Evolutionary conservation across 2,888 invertebrate species (phyloP).

Genomic region (Erynnis tages): DNA sequence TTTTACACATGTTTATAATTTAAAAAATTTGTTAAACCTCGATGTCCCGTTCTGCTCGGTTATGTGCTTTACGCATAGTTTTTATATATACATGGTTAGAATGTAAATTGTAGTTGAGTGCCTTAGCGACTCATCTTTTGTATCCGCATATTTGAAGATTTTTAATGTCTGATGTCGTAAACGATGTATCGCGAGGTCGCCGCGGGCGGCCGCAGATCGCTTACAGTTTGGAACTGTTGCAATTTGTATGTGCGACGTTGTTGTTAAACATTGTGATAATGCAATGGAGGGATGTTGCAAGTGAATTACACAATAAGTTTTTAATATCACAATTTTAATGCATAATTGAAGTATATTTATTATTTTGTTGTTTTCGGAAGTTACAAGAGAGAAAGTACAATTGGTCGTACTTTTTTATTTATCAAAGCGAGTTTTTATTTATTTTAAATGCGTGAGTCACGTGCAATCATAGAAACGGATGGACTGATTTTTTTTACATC

Average conservation of each 20-base stretch:
- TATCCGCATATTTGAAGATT: conserved; percentile 52
- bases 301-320: conserved; percentile 9
- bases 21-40: conserved; percentile 44
- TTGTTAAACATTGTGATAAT: conserved; percentile 9
- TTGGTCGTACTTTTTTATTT: conserved; percentile 44
- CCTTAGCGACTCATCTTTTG: conserved; percentile 77
- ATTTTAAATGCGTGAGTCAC: conserved; percentile 44
- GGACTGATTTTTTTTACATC: conserved; percentile 72
- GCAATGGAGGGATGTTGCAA: conserved; percentile 6
- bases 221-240: conserved; percentile 4
- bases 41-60: conserved; percentile 36
- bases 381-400: conserved; percentile 45
- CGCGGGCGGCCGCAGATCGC: conserved; percentile 2
- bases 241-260: conserved; percentile 1
- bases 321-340: conserved; percentile 28
- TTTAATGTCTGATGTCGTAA: conserved; percentile 29
- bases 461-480: conserved; percentile 71
- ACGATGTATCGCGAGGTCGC: neutral
- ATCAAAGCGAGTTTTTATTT: conserved; percentile 45
- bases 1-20: conserved; percentile 48
- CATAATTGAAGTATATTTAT: conserved; percentile 47
- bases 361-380: conserved; percentile 34
- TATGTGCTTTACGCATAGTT: conserved; percentile 60
- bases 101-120: conserved; percentile 74
- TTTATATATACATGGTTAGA: conserved; percentile 61